A percentile compares a stretch with the other conserved stretches of the same genome.
Evolutionary conservation across 2,797 vertebrate genomes (phyloP).

Genomic region (Ctenochaetus hawaiiensis): DNA sequence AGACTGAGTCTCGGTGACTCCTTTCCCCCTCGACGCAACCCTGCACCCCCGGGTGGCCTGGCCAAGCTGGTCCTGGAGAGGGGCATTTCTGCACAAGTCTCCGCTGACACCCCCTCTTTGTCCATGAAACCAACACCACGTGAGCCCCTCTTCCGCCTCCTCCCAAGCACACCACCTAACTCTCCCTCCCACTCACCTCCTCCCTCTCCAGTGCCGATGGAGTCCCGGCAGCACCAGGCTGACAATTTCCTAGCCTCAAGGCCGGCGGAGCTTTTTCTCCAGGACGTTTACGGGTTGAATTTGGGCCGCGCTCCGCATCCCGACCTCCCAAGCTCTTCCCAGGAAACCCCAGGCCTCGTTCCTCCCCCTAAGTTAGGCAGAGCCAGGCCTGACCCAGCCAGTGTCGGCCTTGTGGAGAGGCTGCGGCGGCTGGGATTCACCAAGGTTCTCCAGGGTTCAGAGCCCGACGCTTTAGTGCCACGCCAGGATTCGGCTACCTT

Average conservation of each 20-base stretch:
- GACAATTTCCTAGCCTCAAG: conserved; percentile 96
- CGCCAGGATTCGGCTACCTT: conserved; percentile 88
- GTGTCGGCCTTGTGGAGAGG: conserved; percentile 90
- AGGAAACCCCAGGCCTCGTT: conserved; percentile 12
- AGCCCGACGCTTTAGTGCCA: conserved; percentile 61
- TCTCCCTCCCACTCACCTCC: conserved; percentile 88
- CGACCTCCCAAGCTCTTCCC: conserved; percentile 82
- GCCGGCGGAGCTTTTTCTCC: conserved; percentile 95
- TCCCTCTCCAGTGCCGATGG: conserved; percentile 86
- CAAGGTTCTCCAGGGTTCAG: conserved; percentile 83
- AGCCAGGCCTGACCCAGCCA: conserved; percentile 61
- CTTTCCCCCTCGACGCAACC: conserved; percentile 85
- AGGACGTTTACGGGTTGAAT: conserved; percentile 93
- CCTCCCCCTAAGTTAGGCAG: not conserved
- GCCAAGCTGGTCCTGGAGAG: conserved; percentile 92
- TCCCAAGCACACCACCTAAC: conserved; percentile 92
- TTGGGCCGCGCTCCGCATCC: conserved; percentile 80
- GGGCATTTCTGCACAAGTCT: conserved; percentile 95
- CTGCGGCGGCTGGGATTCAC: conserved; percentile 92
- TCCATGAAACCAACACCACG: conserved; percentile 44
- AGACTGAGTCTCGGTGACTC: conserved; percentile 90
- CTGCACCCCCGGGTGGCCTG: conserved; percentile 84
- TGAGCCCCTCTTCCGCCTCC: conserved; percentile 67
- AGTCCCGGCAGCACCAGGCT: conserved; percentile 78
- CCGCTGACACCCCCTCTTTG: conserved; percentile 74